These are phyloP conservation scores for Sinhomidia bicolor DNA, from an alignment of 2,888 invertebrate species.

Conservation along the genomic window DNA sequence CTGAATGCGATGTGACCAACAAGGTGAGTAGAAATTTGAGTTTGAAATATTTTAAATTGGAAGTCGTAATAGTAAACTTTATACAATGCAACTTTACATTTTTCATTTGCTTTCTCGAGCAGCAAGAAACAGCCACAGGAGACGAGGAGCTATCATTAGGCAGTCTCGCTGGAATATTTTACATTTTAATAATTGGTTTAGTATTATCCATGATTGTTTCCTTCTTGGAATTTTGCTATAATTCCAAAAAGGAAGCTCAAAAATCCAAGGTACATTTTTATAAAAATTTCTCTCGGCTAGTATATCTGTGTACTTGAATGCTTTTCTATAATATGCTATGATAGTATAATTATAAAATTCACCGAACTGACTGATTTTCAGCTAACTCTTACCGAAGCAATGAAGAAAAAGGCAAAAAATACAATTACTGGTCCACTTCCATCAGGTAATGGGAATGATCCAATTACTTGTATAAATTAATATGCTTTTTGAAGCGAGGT, in stretches of 20 bases:
- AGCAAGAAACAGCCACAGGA: slow-evolving; percentile 82
- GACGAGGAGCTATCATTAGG: slow-evolving; percentile 93
- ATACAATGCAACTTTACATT: too few species aligned
- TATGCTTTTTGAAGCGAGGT: neutral
- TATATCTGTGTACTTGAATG: too few species aligned
- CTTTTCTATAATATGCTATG: too few species aligned
- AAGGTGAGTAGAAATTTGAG: slow-evolving; percentile 81
- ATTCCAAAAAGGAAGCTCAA: slow-evolving; percentile 90
- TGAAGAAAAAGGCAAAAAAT: slow-evolving; percentile 93
- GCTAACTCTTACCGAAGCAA: slow-evolving; percentile 91
- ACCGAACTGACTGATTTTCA: slow-evolving; percentile 79
- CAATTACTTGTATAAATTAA: slow-evolving; percentile 66
- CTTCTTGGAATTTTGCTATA: slow-evolving; percentile 97
- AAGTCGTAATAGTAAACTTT: too few species aligned
- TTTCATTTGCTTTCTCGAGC: neutral
- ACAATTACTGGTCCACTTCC: slow-evolving; percentile 86
- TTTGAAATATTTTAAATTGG: too few species aligned
- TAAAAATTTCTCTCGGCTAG: too few species aligned
- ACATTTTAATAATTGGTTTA: slow-evolving; percentile 97
- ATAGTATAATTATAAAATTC: too few species aligned
- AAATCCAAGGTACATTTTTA: slow-evolving; percentile 90
- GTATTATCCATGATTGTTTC: slow-evolving; percentile 95
- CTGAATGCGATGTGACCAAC: slow-evolving; percentile 87
- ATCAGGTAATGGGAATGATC: slow-evolving; percentile 61
- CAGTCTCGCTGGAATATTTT: slow-evolving; percentile 99